Conservation (phyloP, 2,113 vertebrate species). For the Heterotis niloticus region DNA sequence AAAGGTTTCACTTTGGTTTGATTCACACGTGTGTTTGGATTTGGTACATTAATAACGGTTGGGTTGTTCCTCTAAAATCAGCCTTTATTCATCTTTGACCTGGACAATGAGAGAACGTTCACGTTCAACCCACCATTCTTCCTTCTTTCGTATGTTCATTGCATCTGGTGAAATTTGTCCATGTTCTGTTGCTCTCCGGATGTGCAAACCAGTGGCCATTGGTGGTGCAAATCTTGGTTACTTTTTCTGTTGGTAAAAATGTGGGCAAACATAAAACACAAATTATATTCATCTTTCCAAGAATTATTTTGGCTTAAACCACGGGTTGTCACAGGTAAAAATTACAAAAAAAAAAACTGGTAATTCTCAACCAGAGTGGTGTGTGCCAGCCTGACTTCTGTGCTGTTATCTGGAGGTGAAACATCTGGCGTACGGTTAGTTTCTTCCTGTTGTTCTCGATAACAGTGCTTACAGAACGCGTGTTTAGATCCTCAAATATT, state of each 20-base stretch:
- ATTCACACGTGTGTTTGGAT: background rate
- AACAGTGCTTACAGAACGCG: too few relatives aligned
- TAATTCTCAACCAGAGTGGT: too few relatives aligned
- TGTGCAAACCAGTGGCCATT: conserved; percentile 90
- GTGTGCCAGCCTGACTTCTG: too few relatives aligned
- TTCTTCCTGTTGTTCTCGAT: too few relatives aligned
- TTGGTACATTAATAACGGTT: background rate
- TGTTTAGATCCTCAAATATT: too few relatives aligned
- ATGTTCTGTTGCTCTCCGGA: conserved; percentile 86
- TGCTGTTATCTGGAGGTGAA: too few relatives aligned
- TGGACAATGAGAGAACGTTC: background rate
- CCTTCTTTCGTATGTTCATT: conserved; percentile 74
- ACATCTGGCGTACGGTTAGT: too few relatives aligned
- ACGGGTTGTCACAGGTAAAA: too few relatives aligned
- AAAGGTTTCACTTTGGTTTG: background rate
- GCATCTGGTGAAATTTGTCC: conserved; percentile 93
- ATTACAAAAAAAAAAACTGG: too few relatives aligned
- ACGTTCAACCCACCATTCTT: conserved; percentile 69
- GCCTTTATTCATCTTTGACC: background rate
- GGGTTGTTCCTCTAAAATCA: background rate
- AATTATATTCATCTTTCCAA: too few relatives aligned
- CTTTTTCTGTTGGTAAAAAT: conserved; percentile 74
- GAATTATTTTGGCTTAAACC: too few relatives aligned
- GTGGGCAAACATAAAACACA: too few relatives aligned
- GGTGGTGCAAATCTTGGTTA: conserved; percentile 83